These are phyloP conservation scores for Drosophila rubida DNA, from an alignment of 2,888 invertebrate genomes.

Conservation along the genomic window DNA sequence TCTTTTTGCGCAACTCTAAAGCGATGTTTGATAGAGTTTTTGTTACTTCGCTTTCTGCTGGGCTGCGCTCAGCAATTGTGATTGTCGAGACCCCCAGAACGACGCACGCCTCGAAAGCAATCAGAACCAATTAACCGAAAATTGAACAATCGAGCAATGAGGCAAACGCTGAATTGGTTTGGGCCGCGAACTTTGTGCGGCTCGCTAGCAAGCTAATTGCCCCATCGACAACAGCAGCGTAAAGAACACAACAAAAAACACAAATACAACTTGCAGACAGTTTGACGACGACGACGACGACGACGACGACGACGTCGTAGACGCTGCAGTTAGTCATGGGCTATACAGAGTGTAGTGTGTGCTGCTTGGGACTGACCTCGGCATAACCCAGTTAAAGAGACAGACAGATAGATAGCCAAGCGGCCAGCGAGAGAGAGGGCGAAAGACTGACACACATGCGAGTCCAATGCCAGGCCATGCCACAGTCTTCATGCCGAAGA, in stretches of 20 bases:
- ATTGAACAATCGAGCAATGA: slow-evolving; percentile 67
- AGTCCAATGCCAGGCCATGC: slow-evolving; percentile 62
- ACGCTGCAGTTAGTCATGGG: slow-evolving; percentile 62
- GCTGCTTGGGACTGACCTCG: slow-evolving; percentile 52
- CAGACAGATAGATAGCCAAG: slow-evolving; percentile 14
- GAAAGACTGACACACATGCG: slow-evolving; percentile 34
- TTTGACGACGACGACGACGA: slow-evolving; percentile 63
- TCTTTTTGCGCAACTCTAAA: background rate
- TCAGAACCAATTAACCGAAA: slow-evolving; percentile 81
- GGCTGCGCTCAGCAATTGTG: background rate
- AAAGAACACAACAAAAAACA: background rate
- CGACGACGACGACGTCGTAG: slow-evolving; percentile 57
- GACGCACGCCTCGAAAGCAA: slow-evolving; percentile 78
- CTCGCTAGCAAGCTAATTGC: slow-evolving; percentile 69
- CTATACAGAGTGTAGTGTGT: slow-evolving; percentile 43
- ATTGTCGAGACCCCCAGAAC: slow-evolving; percentile 20
- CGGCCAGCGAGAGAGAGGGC: background rate
- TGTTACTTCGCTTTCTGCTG: background rate
- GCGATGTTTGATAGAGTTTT: background rate
- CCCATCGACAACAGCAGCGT: slow-evolving; percentile 56
- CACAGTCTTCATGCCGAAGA: slow-evolving; percentile 41
- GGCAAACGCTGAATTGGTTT: slow-evolving; percentile 52
- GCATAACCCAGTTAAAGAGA: slow-evolving; percentile 57
- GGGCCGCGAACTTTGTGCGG: slow-evolving; percentile 56
- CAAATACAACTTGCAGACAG: slow-evolving; percentile 61